Base-by-base conservation (phyloP, 2,888 invertebrate genomes). In the Andrena flavipes region DNA sequence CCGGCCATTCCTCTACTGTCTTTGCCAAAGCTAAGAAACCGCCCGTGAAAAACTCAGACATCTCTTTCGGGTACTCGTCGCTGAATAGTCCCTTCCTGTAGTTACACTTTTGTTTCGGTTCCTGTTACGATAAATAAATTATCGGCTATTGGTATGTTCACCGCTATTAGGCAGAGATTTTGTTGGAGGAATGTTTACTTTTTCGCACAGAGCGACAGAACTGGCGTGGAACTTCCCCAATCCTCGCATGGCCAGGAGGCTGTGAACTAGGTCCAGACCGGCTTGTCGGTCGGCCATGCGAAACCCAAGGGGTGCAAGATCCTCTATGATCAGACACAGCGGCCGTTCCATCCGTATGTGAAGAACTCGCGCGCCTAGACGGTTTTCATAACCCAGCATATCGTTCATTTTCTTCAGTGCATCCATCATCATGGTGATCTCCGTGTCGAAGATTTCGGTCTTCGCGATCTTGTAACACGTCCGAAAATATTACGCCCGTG, bases 151-250 rank as follows among this genome's bases (percentile, higher is more conserved):
- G 54, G 1, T 54, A 54, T 10, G 54, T 20, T 26, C 16, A 8
- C 29, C 2, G 16, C 20, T 59, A 29, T 23, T 33, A 7, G 7
- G 0, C 10, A 13, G 13, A 16, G 16, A 42, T 33, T 23, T 2
- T 8, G 2, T 16, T 30, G 10, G 8, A 42, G 13, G 5, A 23
- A 7, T 35, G 10, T 5, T 63, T 91, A 95, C 95, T 94, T 95
- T 95, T 87, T 95, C 94, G 65, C 93, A 94, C 77, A 95, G 88
- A 49, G 95, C 93, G 80, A 95, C 94, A 0, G 95, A 95, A 20
- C 94, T 94, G 13, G 95, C 96, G 89, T 96, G 96, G 87, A 95
- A 95, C 85, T 93, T 94, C 2, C 95, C 96, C 89, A 96, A 89
- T 89, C 95, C 95, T 75, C 93, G 92, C 0, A 96, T 87, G 8